Base-by-base conservation (phyloP, 2,888 invertebrate genomes). In the Teleiodes luculella region DNA sequence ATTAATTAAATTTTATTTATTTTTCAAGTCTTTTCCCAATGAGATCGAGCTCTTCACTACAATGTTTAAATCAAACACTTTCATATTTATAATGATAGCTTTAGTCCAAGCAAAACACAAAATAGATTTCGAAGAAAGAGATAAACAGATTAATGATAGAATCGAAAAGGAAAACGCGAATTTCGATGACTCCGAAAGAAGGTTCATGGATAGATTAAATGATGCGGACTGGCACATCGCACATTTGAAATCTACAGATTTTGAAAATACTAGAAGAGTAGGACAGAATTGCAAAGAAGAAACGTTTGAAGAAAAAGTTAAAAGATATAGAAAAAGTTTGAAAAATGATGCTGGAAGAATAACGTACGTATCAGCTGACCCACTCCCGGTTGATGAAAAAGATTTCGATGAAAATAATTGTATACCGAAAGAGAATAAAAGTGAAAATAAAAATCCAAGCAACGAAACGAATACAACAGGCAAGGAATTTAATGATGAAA, bases 151-250 rank as follows among this genome's bases (percentile, higher is more conserved):
- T 11, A 52, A 63, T 43, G 39, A 57, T 3, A 35, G 16, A 11
- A 52, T 37, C 14, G 52, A 55, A 3, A 28, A 28, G 10, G 39
- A 30, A 36, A 43, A 39, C 11, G n/a, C 18, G 20, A 60, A 61
- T 11, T 53, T 59, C 11, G 56, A 54, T 13, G 47, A 53, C 0
- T n/a, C 24, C 3, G 61, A 65, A 2, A 70, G 75, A 59, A 68
- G 76, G 46, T 73, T 76, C 47, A 1, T 70, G 5, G 68, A 77
- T 8, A 66, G 74, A 13, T 24, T 75, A 8, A 57, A 70, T 6
- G 76, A 79, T 18, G 54, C 66, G 7, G 72, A 81, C 13, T 83
- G 81, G 80, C 76, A 80, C 18, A 57, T 80, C 1, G 65, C 76
- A 1, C 80, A 81, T 56, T 64, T 82, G 24, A 76, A 66, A 55